Conservation (phyloP, 2,797 vertebrate genomes). For the Macrochelys suwanniensis region DNA sequence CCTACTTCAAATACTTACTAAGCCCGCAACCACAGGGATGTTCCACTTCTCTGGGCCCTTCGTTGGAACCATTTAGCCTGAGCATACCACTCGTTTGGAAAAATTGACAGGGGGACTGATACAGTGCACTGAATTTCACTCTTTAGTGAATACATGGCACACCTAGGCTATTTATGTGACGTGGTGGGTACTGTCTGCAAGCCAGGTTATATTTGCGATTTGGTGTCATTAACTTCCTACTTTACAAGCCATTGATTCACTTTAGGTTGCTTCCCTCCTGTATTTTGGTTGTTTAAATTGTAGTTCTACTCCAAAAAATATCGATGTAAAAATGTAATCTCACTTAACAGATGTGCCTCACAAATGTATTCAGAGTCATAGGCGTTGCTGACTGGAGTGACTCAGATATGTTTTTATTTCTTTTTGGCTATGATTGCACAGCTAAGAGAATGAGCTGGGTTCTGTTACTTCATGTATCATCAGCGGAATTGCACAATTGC, state of each 20-base stretch:
- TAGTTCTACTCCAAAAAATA: not conserved
- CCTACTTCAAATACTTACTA: not conserved
- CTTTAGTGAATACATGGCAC: not conserved
- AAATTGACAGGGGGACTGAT: not conserved
- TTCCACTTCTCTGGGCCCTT: not conserved
- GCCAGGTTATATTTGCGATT: not conserved
- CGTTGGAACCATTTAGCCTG: not conserved
- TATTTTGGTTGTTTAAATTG: not conserved
- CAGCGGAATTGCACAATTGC: not conserved
- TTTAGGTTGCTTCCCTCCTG: not conserved
- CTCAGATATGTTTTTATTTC: slow-evolving; percentile 39
- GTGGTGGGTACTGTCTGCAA: not conserved
- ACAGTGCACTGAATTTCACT: fast-evolving
- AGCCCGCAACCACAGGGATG: not conserved
- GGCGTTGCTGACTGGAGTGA: slow-evolving; percentile 18
- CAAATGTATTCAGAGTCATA: slow-evolving; percentile 30
- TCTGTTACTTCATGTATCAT: not conserved
- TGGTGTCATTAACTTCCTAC: not conserved
- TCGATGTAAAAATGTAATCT: not conserved
- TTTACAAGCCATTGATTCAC: not conserved
- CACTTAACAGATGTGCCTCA: not conserved
- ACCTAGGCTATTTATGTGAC: not conserved
- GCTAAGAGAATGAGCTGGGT: slow-evolving; percentile 6
- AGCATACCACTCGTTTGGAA: not conserved
- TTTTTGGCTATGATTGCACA: not conserved